Evolutionary conservation across 2,113 vertebrate genomes (phyloP), one percentile per base, ranked within the genome.

Genomic region (Micromys minutus): DNA sequence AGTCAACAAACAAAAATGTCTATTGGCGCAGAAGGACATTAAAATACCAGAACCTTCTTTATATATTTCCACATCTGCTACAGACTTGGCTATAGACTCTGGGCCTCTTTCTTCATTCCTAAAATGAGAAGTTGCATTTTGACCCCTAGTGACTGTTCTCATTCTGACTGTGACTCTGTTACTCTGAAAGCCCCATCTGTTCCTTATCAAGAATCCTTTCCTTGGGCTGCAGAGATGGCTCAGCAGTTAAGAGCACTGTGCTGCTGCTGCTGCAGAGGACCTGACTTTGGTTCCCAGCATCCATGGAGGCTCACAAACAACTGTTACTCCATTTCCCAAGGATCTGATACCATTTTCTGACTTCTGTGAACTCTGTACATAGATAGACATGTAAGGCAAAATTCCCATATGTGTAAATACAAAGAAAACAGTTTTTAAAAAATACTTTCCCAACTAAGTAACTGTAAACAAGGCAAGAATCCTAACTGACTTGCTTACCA

Each of bases 121-220:
- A 63, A 94, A 94, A 31, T 16, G 3, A 92, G 52, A 21, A 80
- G 50, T n/a, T 89, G 42, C 22, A 29, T 96, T 94, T 89, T 79
- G 19, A 89, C 42, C 89, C 79, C 22, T 80, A 10, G 77, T 87
- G 69, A 77, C 52, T 88, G 74, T 96, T 87, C 36, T 80, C 67
- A 34, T 72, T 83, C 42, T 93, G 84, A 90, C 16, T 42, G 67
- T 92, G 84, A 80, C 36, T 90, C 63, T 83, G 39, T 88, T 85
- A 52, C 79, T 95, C 57, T 90, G 88, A 95, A 96, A 93, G 75
- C 92, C 96, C 96, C 89, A 63, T 36, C 15, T 42, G 5, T 57
- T 96, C 72, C 65, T 16, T 80, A 57, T 95, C 61, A 93, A 84
- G 79, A 95, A 89, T 42, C 34, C 74, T 88, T 96, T 52, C 8